These are phyloP conservation scores for Holotrichia oblita DNA, from an alignment of 1,140 invertebrate species.

Conservation along the genomic window DNA sequence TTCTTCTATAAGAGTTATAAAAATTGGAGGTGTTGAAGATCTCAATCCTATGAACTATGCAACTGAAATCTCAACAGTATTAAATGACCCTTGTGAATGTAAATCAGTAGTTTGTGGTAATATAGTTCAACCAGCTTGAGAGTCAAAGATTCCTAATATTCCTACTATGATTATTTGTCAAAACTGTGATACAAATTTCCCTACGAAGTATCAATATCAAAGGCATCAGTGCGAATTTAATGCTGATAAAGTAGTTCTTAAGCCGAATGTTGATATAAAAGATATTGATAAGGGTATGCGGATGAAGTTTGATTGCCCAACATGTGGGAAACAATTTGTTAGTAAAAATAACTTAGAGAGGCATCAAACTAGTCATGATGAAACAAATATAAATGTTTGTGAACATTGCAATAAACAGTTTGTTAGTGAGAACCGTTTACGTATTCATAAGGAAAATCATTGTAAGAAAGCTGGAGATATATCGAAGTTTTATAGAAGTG, in stretches of 20 bases:
- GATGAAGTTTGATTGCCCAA: conserved; percentile 54
- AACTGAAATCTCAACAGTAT: conserved; percentile 42
- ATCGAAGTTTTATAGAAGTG: conserved; percentile 59
- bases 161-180: conserved; percentile 57
- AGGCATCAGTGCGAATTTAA: conserved; percentile 60
- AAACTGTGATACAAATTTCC: conserved; percentile 60
- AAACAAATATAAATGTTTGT: too few species aligned
- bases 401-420: conserved; percentile 60
- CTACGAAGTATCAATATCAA: conserved; percentile 61
- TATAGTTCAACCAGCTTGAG: neutral
- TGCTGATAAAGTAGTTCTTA: conserved; percentile 57
- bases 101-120: conserved; percentile 39
- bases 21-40: conserved; percentile 48
- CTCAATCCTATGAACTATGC: conserved; percentile 47
- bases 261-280: conserved; percentile 51
- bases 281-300: conserved; percentile 52
- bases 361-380: conserved; percentile 55
- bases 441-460: conserved; percentile 60
- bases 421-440: conserved; percentile 58
- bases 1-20: conserved; percentile 47
- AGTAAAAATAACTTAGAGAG: conserved; percentile 58
- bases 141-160: conserved; percentile 45
- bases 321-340: conserved; percentile 58
- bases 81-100: conserved; percentile 42
- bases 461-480: conserved; percentile 60